Evolutionary conservation across 2,888 invertebrate species (phyloP), one percentile per base, ranked within the genome.

Genomic region (Drosophila kokeensis): DNA sequence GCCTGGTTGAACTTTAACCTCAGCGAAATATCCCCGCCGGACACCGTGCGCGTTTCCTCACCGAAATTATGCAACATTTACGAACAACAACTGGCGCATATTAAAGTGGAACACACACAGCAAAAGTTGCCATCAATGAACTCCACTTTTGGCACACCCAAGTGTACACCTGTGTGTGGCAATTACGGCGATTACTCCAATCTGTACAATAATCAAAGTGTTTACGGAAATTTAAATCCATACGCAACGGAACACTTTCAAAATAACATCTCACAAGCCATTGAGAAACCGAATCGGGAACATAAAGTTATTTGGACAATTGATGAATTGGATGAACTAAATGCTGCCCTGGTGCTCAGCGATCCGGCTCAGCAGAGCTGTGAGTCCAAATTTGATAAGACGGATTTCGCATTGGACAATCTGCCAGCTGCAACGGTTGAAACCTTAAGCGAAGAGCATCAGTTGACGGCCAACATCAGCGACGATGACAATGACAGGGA

Each of bases 261-360:
- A 65, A 76, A 84, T 54, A 90, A 92, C 62, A 89, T 90, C 13
- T 87, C 87, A 57, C 85, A 89, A 55, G 57, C 58, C 34, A 71
- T 85, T 1, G 82, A 87, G 50, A 92, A 92, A 73, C 93, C 93
- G n/a, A 92, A 93, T 76, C 90, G 93, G 3, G 93, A 93, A 61
- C 92, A 92, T 69, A 93, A 93, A 85, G 83, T 91, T 62, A 93
- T 93, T 74, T 93, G 93, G 93, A 91, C 92, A 73, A 92, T 92
- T 53, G 91, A 92, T 42, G 92, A 92, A 68, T 70, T 90, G 65
- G 92, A 91, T 52, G 92, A 91, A 57, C 72, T 90, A 6, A 89
- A 87, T 40, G 85, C 81, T 27, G 83, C 75, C 68, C 69, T 78
- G 42, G 72, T 74, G 45, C 59, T 80, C 15, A 65, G 49, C 18